These are phyloP conservation scores for Pampus argenteus DNA, from an alignment of 2,797 vertebrate species.

Conservation along the genomic window DNA sequence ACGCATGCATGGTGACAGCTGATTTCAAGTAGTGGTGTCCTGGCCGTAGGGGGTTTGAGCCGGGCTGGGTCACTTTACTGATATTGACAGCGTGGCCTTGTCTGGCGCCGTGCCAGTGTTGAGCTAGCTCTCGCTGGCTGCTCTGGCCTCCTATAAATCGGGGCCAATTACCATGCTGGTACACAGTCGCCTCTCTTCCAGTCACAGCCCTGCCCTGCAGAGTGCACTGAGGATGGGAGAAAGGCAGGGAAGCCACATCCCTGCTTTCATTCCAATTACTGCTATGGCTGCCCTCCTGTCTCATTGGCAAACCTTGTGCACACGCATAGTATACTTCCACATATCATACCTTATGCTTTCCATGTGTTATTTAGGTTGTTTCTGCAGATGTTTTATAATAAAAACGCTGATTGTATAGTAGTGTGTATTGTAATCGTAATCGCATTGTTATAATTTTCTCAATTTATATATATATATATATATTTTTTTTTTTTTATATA, in stretches of 20 bases:
- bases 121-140: constrained; percentile 69
- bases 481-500: not conserved
- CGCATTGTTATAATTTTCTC: too few relatives aligned
- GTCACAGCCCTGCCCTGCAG: constrained; percentile 64
- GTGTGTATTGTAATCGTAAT: not conserved
- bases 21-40: constrained; percentile 38
- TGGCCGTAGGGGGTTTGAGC: constrained; percentile 44
- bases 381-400: not conserved
- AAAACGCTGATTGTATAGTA: not conserved
- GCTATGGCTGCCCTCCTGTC: constrained; percentile 34
- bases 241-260: constrained; percentile 54
- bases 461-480: too few relatives aligned
- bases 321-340: constrained; percentile 17
- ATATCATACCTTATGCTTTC: not conserved
- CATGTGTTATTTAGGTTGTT: not conserved
- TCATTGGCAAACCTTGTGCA: constrained; percentile 31
- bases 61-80: constrained; percentile 60
- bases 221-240: constrained; percentile 58
- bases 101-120: constrained; percentile 72
- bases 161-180: constrained; percentile 77
- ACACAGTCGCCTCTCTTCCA: constrained; percentile 68
- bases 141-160: constrained; percentile 81
- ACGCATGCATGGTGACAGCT: constrained; percentile 35
- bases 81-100: constrained; percentile 74
- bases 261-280: constrained; percentile 61